Evolutionary conservation across 2,797 vertebrate genomes (phyloP).

Genomic region (Argyrosomus regius): DNA sequence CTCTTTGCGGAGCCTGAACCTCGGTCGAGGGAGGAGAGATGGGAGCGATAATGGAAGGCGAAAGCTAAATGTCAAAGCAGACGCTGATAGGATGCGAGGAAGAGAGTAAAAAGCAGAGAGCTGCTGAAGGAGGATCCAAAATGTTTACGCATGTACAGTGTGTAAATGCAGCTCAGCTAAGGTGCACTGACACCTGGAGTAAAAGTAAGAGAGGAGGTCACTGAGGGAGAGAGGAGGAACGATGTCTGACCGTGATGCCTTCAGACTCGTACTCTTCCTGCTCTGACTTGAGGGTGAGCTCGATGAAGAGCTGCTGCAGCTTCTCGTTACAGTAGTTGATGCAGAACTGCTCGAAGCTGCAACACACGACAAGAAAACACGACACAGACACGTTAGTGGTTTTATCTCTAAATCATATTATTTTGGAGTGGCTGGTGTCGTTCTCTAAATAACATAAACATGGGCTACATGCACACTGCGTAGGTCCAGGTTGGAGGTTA

Average conservation of each 20-base stretch:
- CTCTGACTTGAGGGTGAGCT: slow-evolving; percentile 96
- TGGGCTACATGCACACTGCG: background rate
- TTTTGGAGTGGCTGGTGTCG: background rate
- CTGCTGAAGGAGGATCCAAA: background rate
- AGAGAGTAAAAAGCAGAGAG: background rate
- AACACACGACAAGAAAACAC: slow-evolving; percentile 29
- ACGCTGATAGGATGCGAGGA: background rate
- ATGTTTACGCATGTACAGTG: background rate
- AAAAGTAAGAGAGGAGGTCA: background rate
- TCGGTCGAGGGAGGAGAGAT: background rate
- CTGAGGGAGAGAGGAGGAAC: background rate
- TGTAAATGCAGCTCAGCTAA: background rate
- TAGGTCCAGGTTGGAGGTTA: background rate
- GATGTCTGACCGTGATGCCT: slow-evolving; percentile 93
- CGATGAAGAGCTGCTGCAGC: slow-evolving; percentile 97
- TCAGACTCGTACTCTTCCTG: slow-evolving; percentile 98
- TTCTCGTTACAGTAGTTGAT: slow-evolving; percentile 99
- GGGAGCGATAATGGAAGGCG: background rate
- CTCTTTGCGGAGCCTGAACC: slow-evolving; percentile 11
- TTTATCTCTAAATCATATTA: background rate
- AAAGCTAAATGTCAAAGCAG: background rate
- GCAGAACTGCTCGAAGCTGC: slow-evolving; percentile 98
- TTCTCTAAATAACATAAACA: background rate
- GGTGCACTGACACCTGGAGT: background rate
- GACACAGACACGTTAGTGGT: background rate